Conservation (phyloP, 2,888 invertebrate genomes). For the Ceriagrion tenellum region DNA sequence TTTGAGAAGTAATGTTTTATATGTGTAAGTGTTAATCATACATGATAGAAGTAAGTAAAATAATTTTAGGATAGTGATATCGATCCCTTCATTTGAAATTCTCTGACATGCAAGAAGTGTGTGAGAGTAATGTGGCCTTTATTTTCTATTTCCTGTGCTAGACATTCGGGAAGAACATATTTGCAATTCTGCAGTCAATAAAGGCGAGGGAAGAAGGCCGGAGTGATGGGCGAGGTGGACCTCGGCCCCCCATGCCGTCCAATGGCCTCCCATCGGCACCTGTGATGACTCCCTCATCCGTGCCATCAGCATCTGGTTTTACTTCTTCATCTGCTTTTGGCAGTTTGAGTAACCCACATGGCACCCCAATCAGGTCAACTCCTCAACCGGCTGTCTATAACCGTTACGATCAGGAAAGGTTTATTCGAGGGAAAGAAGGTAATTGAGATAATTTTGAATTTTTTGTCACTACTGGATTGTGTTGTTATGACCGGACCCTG, state of each 20-base stretch:
- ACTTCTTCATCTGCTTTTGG: slow-evolving; percentile 49
- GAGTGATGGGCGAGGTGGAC: slow-evolving; percentile 71
- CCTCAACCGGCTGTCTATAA: slow-evolving; percentile 92
- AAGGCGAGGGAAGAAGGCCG: slow-evolving; percentile 96
- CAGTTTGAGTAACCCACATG: slow-evolving; percentile 81
- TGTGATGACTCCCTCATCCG: slow-evolving; percentile 76
- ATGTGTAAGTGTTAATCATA: no score
- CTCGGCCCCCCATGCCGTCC: slow-evolving; percentile 79
- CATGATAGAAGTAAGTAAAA: no score
- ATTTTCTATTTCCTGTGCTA: slow-evolving; percentile 76
- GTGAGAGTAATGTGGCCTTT: not conserved
- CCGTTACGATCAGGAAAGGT: slow-evolving; percentile 99
- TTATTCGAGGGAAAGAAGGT: slow-evolving; percentile 94
- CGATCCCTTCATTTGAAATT: no score
- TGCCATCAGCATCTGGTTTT: slow-evolving; percentile 56
- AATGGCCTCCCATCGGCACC: slow-evolving; percentile 50
- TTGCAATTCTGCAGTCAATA: slow-evolving; percentile 93
- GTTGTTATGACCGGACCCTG: no score
- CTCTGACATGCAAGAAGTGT: not conserved
- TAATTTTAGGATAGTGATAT: no score
- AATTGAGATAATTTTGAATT: slow-evolving; percentile 69
- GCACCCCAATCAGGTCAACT: slow-evolving; percentile 83
- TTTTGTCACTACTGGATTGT: no score
- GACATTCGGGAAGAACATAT: slow-evolving; percentile 95
- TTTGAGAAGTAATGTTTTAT: no score